Conservation (phyloP, 1,140 invertebrate species). For the Leptopilina clavipes region DNA sequence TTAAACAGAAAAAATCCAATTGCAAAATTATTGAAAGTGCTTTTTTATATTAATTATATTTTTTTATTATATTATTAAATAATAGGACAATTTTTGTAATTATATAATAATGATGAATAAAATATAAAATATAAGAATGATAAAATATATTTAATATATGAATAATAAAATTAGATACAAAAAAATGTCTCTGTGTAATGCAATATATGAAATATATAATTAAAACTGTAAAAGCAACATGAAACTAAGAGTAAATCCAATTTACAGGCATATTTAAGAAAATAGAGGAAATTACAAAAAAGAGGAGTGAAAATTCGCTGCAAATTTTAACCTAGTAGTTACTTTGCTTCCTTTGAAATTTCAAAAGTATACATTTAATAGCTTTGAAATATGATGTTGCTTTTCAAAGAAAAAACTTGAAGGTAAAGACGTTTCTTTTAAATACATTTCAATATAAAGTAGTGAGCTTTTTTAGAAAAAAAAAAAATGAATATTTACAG, state of each 20-base stretch:
- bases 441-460: neutral
- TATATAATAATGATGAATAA: no score
- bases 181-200: no score
- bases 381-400: neutral
- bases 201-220: no score
- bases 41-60: conserved; percentile 40
- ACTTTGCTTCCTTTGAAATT: neutral
- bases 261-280: neutral
- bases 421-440: neutral
- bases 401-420: neutral
- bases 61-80: conserved; percentile 28
- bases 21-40: conserved; percentile 43
- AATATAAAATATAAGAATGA: no score
- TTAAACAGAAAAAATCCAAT: conserved; percentile 69
- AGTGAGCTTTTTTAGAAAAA: neutral
- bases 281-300: neutral
- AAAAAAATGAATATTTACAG: neutral
- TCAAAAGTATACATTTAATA: neutral
- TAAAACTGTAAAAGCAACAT: no score
- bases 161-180: no score
- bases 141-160: no score
- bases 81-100: no score
- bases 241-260: no score
- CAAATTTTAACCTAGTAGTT: neutral
- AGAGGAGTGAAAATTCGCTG: neutral